phyloP scores from a whole-genome alignment of 2,797 vertebrate species.

The Crocodylus rhombifer region DNA sequence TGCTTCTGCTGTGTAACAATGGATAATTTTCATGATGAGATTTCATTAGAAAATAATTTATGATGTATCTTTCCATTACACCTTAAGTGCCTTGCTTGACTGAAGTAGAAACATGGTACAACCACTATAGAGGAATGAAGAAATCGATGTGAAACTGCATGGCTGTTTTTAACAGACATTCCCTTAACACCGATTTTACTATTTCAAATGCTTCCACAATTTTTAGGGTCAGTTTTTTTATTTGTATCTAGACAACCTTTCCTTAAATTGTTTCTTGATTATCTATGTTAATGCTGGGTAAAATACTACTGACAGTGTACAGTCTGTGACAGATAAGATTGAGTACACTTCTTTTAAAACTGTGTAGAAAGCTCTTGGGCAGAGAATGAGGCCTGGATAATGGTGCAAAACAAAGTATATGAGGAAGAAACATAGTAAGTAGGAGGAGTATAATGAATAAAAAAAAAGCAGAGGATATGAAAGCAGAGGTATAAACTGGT shows the following conservation, averaged over 20 bases:
- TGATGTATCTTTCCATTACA: rapidly evolving
- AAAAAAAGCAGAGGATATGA: not conserved
- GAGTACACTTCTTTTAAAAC: not conserved
- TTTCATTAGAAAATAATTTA: not conserved
- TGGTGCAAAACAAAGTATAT: not conserved
- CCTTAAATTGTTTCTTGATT: not conserved
- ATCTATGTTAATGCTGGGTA: not conserved
- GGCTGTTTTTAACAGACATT: not conserved
- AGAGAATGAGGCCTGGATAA: not conserved
- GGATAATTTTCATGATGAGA: not conserved
- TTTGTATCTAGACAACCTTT: not conserved
- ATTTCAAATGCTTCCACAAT: not conserved
- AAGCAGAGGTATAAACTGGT: not conserved
- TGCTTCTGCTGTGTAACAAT: not conserved
- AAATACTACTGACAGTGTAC: not conserved
- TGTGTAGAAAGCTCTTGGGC: not conserved
- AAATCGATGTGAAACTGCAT: rapidly evolving
- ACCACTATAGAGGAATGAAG: rapidly evolving
- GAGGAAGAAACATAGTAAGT: not conserved
- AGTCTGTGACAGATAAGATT: not conserved
- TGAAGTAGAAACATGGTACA: not conserved
- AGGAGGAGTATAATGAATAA: not conserved
- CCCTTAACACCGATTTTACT: not conserved
- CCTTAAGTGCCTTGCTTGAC: not conserved
- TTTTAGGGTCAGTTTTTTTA: not conserved